Percentiles rank a stretch among this genome's conserved stretches.
These are phyloP conservation scores for Nasalis larvatus DNA, from an alignment of 2,113 vertebrate species.

Conservation along the genomic window DNA sequence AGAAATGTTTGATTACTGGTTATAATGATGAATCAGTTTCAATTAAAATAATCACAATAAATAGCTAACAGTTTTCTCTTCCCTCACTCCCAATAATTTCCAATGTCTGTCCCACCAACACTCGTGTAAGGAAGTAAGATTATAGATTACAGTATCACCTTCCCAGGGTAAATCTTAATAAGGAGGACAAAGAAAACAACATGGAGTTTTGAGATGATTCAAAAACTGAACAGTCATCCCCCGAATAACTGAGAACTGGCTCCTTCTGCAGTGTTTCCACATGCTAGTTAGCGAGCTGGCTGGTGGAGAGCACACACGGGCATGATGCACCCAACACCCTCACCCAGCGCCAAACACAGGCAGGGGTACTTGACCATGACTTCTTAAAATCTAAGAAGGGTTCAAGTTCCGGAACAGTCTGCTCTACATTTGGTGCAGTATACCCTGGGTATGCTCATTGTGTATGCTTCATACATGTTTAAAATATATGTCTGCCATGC, in stretches of 20 bases:
- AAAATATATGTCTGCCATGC: neutral
- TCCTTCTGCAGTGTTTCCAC: neutral
- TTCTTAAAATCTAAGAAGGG: neutral
- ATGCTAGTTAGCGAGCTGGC: accelerated
- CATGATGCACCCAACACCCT: accelerated
- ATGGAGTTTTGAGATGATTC: neutral
- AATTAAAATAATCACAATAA: constrained; percentile 31
- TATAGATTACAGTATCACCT: neutral
- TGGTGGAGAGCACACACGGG: neutral
- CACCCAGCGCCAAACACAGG: neutral
- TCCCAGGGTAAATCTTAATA: neutral
- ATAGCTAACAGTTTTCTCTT: neutral
- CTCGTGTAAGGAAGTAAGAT: neutral
- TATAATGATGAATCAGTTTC: neutral
- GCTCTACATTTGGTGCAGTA: neutral
- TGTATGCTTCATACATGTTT: neutral
- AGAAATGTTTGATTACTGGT: neutral
- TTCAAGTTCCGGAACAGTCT: neutral
- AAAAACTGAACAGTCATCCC: neutral
- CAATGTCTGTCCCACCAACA: neutral
- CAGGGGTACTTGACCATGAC: neutral
- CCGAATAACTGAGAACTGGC: neutral
- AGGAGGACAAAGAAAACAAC: neutral
- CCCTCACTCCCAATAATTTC: neutral
- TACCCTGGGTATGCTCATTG: neutral